Evolutionary conservation across 2,113 vertebrate species (phyloP).

Genomic region (Bettongia penicillata): DNA sequence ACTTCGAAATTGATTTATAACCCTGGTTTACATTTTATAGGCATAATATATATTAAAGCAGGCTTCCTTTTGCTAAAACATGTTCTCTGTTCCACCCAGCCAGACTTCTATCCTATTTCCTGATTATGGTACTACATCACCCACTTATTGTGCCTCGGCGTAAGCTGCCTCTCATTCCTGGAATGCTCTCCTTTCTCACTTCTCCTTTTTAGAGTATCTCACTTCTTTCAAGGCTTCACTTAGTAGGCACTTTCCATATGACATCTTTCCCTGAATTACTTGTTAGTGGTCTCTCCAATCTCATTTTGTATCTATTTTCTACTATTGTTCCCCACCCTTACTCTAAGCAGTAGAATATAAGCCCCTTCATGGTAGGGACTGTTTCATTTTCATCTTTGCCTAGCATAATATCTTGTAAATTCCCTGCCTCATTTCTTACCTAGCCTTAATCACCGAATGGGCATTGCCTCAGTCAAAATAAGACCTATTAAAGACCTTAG

Average conservation of each 20-base stretch:
- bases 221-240: neutral
- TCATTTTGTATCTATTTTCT: neutral
- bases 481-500: no score
- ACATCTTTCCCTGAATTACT: neutral
- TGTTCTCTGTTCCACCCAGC: neutral
- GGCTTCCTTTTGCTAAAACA: neutral
- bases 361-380: neutral
- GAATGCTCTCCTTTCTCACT: neutral
- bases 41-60: neutral
- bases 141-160: neutral
- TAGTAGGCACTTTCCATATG: neutral
- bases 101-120: neutral
- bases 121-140: neutral
- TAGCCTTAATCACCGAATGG: no score
- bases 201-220: neutral
- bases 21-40: neutral
- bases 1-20: neutral
- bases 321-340: neutral
- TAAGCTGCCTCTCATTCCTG: neutral
- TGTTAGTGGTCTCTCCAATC: neutral
- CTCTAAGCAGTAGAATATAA: neutral
- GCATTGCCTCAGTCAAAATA: no score
- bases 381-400: neutral
- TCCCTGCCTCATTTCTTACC: no score
- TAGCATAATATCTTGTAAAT: neutral